Evolutionary conservation across 2,797 vertebrate species (phyloP).

Genomic region (Xiphorhynchus erythropygius): DNA sequence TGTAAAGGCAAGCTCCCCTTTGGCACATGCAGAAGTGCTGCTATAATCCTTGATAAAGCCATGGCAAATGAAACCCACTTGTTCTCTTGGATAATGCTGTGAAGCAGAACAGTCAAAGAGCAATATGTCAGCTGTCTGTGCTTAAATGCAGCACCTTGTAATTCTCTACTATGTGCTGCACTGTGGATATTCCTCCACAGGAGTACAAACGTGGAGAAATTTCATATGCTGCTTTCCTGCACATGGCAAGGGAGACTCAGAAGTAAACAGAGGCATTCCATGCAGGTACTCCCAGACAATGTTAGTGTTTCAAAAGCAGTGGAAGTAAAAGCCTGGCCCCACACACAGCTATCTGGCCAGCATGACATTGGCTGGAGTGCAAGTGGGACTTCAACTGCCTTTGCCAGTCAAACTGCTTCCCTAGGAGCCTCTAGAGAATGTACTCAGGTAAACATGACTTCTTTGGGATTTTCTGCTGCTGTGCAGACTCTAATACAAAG

Average conservation of each 20-base stretch:
- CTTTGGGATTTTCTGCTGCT: background rate
- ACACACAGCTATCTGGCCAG: accelerated
- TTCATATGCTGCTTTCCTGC: background rate
- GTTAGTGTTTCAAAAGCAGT: background rate
- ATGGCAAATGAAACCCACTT: accelerated
- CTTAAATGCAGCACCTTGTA: background rate
- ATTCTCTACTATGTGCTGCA: background rate
- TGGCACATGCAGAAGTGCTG: background rate
- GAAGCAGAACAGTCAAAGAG: background rate
- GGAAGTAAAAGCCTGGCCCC: background rate
- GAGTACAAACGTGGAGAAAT: background rate
- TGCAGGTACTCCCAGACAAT: background rate
- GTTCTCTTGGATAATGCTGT: background rate
- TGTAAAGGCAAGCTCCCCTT: background rate
- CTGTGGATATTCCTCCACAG: background rate
- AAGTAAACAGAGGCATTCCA: background rate
- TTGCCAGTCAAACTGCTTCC: background rate
- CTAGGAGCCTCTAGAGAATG: background rate
- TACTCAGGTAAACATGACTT: background rate
- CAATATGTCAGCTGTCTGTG: background rate
- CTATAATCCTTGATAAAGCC: background rate
- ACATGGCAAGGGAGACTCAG: background rate
- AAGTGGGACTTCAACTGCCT: background rate
- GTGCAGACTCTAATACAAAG: background rate
- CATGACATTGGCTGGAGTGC: accelerated